Conservation (phyloP, 2,113 vertebrate species). For the Pterocles orientalis region DNA sequence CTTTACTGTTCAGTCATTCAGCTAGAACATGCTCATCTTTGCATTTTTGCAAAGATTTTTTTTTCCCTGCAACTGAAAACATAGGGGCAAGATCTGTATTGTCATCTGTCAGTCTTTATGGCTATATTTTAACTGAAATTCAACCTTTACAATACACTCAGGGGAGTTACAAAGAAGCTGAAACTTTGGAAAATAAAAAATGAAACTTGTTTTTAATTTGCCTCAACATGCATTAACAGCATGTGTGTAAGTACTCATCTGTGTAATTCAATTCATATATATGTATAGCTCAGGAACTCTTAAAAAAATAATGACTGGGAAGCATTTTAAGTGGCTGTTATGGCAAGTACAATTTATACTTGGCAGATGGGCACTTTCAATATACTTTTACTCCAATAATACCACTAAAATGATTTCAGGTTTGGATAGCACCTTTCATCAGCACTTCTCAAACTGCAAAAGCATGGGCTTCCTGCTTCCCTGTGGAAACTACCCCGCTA, state of each 20-base stretch:
- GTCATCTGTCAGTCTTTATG: background rate
- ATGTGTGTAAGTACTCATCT: background rate
- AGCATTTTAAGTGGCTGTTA: background rate
- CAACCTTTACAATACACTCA: background rate
- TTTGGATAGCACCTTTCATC: slow-evolving; percentile 61
- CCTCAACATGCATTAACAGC: background rate
- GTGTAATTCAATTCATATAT: background rate
- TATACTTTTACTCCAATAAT: background rate
- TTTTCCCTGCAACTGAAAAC: background rate
- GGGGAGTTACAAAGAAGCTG: background rate
- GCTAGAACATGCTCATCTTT: background rate
- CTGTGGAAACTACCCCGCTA: background rate
- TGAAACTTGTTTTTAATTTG: background rate
- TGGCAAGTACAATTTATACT: background rate
- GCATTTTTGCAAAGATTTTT: background rate
- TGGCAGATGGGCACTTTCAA: slow-evolving; percentile 42
- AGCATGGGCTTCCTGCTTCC: background rate
- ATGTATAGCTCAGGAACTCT: background rate
- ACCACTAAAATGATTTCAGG: background rate
- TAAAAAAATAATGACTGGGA: background rate
- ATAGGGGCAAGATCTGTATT: background rate
- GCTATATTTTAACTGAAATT: background rate
- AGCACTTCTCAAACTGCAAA: slow-evolving; percentile 59
- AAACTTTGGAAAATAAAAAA: background rate
- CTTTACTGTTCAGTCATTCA: background rate